Base-by-base conservation (phyloP, 2,888 invertebrate species). In the Tetragnatha montana region DNA sequence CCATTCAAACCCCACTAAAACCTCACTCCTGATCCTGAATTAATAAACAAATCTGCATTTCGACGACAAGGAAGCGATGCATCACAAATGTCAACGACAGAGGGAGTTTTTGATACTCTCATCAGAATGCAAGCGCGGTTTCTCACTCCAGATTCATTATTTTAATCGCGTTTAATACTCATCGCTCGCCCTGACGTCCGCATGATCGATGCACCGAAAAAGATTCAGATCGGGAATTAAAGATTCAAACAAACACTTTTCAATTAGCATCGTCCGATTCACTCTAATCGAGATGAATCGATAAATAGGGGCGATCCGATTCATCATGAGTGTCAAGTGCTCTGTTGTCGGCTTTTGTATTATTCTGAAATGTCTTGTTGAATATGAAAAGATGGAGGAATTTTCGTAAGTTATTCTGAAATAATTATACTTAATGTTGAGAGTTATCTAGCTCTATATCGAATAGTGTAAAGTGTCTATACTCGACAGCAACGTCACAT, bases 191-290 rank as follows among this genome's bases (percentile, higher is more conserved):
- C 8, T 35, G 8, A 50, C 50, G 49, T 50, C 50, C 47, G 35
- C 73, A 82, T 82, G 82, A 82, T 82, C 73, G 60, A 82, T 84
- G 76, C 75, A 76, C 51, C n/a, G 10, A 60, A 35, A 71, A 60
- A 12, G 82, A 82, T 74, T 84, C 76, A 69, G 69, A 84, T 84
- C 60, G 21, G 50, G 76, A 87, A 80, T 87, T 80, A 87, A 74
- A 80, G 87, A 87, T 60, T 60, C 60, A 60, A 60, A 60, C 60
- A 60, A 60, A 60, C 60, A 17, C 60, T 17, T 60, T 60, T 60
- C 60, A 60, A 60, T 60, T 60, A 60, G 17, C 60, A 60, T 6
- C 12, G 60, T 17, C 17, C 17, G 60, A 60, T 12, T 60, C 60
- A 60, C 60, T 60, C 60, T 60, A 60, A 60, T 60, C 60, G 17